Conservation (phyloP, 2,888 invertebrate species). For the Erpobdella octoculata region DNA sequence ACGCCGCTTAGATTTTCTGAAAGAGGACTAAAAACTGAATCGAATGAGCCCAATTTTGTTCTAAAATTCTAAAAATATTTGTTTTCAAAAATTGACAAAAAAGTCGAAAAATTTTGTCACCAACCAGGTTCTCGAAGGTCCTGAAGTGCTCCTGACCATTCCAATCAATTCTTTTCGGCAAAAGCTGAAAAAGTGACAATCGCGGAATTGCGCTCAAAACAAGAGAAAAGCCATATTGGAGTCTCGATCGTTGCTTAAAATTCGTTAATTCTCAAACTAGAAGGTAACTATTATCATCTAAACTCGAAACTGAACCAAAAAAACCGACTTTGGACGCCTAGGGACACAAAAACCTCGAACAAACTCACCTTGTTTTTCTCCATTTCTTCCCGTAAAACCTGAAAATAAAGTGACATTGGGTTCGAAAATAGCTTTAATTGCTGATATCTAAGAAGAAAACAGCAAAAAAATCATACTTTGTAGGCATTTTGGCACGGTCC, state of each 20-base stretch:
- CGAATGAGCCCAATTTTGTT: neutral
- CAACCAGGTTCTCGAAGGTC: constrained; percentile 79
- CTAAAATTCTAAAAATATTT: neutral
- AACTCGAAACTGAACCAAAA: neutral
- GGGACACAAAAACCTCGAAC: neutral
- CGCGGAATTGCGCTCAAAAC: neutral
- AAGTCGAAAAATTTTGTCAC: constrained; percentile 42
- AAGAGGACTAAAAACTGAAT: too few species aligned
- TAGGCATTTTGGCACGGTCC: constrained; percentile 64
- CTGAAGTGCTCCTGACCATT: constrained; percentile 74
- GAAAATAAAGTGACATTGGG: constrained; percentile 50
- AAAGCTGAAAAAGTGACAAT: constrained; percentile 61
- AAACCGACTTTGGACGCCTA: neutral
- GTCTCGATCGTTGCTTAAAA: neutral
- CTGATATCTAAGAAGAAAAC: neutral
- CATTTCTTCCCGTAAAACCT: constrained; percentile 73
- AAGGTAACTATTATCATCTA: too few species aligned
- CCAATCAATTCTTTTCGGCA: constrained; percentile 85
- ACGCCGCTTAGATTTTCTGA: neutral
- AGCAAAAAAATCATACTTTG: constrained; percentile 5
- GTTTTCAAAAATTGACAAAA: neutral
- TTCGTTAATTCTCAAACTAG: too few species aligned
- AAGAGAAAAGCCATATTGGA: constrained; percentile 13
- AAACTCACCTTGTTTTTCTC: constrained; percentile 67
- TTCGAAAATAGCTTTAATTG: constrained; percentile 25